Evolutionary conservation across 2,797 vertebrate genomes (phyloP), one percentile per base, ranked within the genome.

Genomic region (Sebastes hubbsi): DNA sequence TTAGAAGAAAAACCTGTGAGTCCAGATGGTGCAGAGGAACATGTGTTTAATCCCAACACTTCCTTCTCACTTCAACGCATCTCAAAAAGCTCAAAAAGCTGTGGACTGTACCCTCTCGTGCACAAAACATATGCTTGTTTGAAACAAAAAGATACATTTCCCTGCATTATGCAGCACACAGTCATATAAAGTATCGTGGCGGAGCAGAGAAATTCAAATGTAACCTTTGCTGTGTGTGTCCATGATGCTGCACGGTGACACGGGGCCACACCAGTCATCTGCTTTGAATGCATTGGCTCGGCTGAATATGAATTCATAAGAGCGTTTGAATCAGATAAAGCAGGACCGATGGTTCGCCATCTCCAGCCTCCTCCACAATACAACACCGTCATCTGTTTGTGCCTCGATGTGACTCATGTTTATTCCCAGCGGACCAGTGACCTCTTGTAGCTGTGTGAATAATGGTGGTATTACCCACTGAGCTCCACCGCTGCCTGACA

Each of bases 361-460:
- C 65, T 75, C 34, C 71, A 54, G 72, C 74, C 77, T 86, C 79
- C 75, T 73, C 75, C 76, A 58, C 80, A 38, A 18, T 29, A 84
- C 83, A 92, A 83, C 82, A n/a, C 22, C 30, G 8, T 82, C 77
- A 69, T 81, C 73, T 85, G 83, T 88, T 68, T 80, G 77, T 60
- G 72, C 59, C 24, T 77, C 70, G 32, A 1, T 75, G 68, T 90
- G 87, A 88, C 84, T 92, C 87, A 88, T 89, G 81, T 83, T 85
- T 86, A 75, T 72, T 87, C 83, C 78, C 82, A 82, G 69, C 58
- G 70, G 79, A 88, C 76, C 76, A 54, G 56, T 85, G 86, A 89
- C 88, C 87, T 78, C 82, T 70, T 61, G 78, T 59, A 60, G 69
- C 72, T 64, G 22, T 78, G 76, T 85, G 75, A 80, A 80, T 88